Percentiles rank a stretch among this genome's conserved stretches.
These are phyloP conservation scores for Gymnothorax javanicus DNA, from an alignment of 2,797 vertebrate species.

Conservation along the genomic window DNA sequence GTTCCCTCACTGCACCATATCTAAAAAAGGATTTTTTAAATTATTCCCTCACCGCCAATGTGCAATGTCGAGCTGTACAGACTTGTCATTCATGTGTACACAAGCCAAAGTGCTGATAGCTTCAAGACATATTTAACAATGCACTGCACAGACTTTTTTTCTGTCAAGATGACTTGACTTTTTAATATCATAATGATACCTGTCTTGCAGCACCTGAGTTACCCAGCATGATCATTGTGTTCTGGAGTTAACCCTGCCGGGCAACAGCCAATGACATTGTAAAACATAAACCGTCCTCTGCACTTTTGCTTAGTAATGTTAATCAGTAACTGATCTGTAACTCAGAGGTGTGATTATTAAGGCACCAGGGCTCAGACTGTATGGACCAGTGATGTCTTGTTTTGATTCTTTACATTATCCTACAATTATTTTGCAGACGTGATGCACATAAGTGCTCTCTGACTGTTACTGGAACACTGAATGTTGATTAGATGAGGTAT, in stretches of 20 bases:
- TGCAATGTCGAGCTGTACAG: background rate
- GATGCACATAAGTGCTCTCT: too few relatives aligned
- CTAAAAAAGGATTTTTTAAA: background rate
- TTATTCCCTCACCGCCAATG: background rate
- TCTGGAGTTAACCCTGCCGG: background rate
- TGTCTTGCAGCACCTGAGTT: background rate
- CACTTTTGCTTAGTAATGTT: background rate
- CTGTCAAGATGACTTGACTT: background rate
- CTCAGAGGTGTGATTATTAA: background rate
- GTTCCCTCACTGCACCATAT: background rate
- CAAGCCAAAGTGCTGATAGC: conserved; percentile 9
- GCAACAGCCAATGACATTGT: background rate
- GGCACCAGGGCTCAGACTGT: too few relatives aligned
- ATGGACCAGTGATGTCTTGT: background rate
- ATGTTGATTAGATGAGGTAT: too few relatives aligned
- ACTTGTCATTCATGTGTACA: background rate
- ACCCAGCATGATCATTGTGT: background rate
- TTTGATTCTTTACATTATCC: background rate
- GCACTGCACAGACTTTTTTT: background rate
- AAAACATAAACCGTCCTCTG: background rate
- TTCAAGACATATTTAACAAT: background rate
- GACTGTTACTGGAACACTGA: too few relatives aligned
- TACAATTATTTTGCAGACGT: too few relatives aligned
- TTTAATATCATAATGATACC: background rate
- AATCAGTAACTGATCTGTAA: background rate